Base-by-base conservation (phyloP, 1,140 invertebrate species). In the Drosophila sturtevanti region DNA sequence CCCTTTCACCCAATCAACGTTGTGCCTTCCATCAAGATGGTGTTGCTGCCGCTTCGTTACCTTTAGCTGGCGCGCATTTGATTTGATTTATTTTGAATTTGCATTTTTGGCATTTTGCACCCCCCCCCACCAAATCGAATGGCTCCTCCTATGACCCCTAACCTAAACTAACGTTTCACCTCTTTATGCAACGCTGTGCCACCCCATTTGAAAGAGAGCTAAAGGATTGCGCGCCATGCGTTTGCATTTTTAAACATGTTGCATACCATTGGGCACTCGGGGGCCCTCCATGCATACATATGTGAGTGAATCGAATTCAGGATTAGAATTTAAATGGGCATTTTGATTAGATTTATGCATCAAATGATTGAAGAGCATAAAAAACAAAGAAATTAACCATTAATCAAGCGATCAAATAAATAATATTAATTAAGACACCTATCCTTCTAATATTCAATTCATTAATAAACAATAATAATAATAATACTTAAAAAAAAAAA, bases 11-110 rank as follows among this genome's bases (percentile, higher is more conserved):
- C 27, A 31, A 31, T 18, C 9, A 11, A 16, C 16, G 41, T 14
- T 18, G 14, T 75, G 75, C 72, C 65, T 76, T 59, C 71, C 66
- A 82, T 7, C 63, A 63, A 65, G 65, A 68, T 82, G 82, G 82
- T 86, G 84, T 87, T 89, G 84, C 79, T 87, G 84, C 84, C 84
- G 84, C 79, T 87, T 89, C 84, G 84, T 79, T 87, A 87, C 84
- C 84, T 87, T 73, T 68, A 68, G 82, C 66, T 79, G 41, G 41
- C 41, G 79, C 82, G 75, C 79, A 71, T 86, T 87, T 89, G 82
- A 87, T 87, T 87, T 87, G 76, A 87, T 87, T 87, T 89, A 87
- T 87, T 87, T 87, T 73, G 76, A 79, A 87, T 86, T 86, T 86
- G 82, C 82, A 86, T 86, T 81, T 86, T 86, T 86, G 68, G 69